phyloP scores from a whole-genome alignment of 2,797 vertebrate genomes.

The Kryptopterus vitreolus region DNA sequence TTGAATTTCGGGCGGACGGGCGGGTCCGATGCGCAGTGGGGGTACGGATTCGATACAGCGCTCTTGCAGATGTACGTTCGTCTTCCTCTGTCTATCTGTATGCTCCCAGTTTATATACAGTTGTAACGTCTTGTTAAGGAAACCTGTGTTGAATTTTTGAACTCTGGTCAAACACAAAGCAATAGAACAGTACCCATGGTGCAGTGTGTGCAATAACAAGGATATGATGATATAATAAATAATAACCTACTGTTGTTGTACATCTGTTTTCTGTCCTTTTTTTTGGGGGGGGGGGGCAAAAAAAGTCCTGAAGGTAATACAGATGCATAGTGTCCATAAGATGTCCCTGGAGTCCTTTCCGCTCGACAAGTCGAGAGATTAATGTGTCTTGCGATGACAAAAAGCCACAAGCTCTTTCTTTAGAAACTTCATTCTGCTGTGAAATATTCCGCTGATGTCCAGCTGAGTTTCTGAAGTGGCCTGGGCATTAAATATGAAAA shows the following conservation, averaged over 20 bases:
- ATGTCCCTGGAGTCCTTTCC: neutral
- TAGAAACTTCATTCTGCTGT: neutral
- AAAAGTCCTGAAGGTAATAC: neutral
- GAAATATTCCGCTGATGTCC: constrained; percentile 52
- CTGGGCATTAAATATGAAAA: constrained; percentile 48
- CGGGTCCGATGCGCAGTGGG: neutral
- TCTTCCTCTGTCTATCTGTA: constrained; percentile 28
- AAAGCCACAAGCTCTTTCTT: constrained; percentile 15
- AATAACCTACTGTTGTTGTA: constrained; percentile 57
- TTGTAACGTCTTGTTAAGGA: constrained; percentile 37
- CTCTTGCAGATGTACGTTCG: constrained; percentile 3
- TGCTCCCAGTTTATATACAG: constrained; percentile 35
- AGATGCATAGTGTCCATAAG: neutral
- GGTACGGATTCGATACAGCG: constrained; percentile 27
- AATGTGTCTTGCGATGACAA: constrained; percentile 27
- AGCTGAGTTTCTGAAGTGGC: constrained; percentile 49
- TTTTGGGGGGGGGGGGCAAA: neutral
- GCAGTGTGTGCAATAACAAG: constrained; percentile 74
- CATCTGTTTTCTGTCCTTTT: constrained; percentile 27
- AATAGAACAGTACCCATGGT: constrained; percentile 72
- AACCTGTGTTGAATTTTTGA: constrained; percentile 42
- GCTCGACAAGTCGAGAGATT: neutral
- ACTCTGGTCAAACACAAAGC: constrained; percentile 63
- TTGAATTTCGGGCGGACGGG: neutral
- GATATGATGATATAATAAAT: constrained; percentile 76